These are phyloP conservation scores for Zonotrichia leucophrys DNA, from an alignment of 2,113 vertebrate genomes.

Conservation along the genomic window DNA sequence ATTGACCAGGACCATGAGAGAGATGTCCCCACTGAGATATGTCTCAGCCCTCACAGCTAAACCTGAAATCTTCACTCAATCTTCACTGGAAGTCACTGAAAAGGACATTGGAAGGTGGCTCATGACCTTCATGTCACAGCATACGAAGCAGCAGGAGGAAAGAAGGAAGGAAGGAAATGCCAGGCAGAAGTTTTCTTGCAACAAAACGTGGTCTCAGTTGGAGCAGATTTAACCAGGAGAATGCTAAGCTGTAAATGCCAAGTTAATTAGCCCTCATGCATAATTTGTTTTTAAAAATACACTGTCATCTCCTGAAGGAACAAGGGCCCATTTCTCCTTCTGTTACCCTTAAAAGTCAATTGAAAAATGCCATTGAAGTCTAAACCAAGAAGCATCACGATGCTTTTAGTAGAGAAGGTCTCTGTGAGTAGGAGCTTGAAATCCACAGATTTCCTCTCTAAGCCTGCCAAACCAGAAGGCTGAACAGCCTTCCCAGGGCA, in stretches of 20 bases:
- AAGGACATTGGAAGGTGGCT: background rate
- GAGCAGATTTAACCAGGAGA: constrained; percentile 9
- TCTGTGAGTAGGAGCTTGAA: background rate
- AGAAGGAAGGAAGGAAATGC: background rate
- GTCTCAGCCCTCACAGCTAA: background rate
- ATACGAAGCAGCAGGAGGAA: background rate
- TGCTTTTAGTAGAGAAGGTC: background rate
- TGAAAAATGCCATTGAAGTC: background rate
- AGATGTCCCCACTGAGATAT: background rate
- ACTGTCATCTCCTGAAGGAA: background rate
- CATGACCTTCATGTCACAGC: background rate
- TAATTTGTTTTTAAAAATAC: constrained; percentile 31
- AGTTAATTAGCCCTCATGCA: constrained; percentile 46
- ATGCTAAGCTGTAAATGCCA: constrained; percentile 45
- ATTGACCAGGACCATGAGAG: background rate
- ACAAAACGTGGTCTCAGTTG: background rate
- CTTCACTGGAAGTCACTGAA: background rate
- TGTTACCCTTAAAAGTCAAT: constrained; percentile 3
- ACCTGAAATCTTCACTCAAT: background rate
- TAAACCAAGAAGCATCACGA: background rate
- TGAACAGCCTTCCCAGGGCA: background rate
- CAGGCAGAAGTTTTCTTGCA: background rate
- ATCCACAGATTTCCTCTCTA: background rate
- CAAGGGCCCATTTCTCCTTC: background rate
- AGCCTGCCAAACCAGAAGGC: background rate